phyloP scores from a whole-genome alignment of 2,888 invertebrate species.

The Nezara viridula region DNA sequence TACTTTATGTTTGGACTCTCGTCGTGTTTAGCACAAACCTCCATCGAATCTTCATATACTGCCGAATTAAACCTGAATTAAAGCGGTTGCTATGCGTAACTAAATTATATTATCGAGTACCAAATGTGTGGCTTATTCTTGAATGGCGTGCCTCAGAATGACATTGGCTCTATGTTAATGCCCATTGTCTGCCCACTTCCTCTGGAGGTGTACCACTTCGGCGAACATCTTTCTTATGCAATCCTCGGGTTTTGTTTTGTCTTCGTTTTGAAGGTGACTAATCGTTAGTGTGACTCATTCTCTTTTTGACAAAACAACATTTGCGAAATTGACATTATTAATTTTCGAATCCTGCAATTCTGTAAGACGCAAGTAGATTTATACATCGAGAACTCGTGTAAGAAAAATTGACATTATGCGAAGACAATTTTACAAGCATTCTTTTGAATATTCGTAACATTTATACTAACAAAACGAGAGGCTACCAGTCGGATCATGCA shows the following conservation, averaged over 20 bases:
- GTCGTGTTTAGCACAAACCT: neutral
- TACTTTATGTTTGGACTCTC: too few relatives aligned
- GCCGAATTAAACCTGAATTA: neutral
- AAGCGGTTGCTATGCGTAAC: neutral
- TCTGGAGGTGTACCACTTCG: constrained; percentile 34
- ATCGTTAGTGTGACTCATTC: neutral
- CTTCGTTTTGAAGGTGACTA: constrained; percentile 1
- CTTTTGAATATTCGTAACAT: too few relatives aligned
- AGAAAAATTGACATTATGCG: too few relatives aligned
- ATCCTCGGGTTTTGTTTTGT: neutral
- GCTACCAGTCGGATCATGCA: too few relatives aligned
- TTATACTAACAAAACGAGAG: too few relatives aligned
- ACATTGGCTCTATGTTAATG: constrained; percentile 45
- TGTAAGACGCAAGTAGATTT: neutral
- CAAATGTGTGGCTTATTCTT: neutral
- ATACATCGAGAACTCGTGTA: too few relatives aligned
- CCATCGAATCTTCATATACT: neutral
- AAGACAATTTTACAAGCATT: too few relatives aligned
- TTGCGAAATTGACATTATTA: neutral
- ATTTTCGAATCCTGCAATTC: neutral
- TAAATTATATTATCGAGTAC: neutral
- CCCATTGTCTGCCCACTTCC: constrained; percentile 48
- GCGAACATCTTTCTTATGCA: constrained; percentile 47
- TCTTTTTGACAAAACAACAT: neutral
- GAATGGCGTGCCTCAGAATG: neutral